A percentile compares a stretch with the other conserved stretches of the same genome.
These are phyloP conservation scores for Tenualosa thibaudeaui DNA, from an alignment of 2,797 vertebrate species.

Conservation along the genomic window DNA sequence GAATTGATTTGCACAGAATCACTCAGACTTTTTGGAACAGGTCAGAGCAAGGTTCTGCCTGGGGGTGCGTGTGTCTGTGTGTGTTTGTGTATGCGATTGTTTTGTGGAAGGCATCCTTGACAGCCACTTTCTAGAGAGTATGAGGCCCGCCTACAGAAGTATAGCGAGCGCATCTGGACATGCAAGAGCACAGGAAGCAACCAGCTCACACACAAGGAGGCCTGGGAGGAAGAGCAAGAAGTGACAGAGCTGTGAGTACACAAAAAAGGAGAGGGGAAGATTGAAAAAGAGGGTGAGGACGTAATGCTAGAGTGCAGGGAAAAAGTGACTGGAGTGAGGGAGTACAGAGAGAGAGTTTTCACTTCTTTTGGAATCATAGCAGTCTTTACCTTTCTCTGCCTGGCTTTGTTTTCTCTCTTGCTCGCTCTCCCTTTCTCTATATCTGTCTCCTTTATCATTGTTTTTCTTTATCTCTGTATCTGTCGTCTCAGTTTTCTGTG, in stretches of 20 bases:
- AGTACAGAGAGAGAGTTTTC: background rate
- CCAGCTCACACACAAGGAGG: conserved; percentile 96
- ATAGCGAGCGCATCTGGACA: conserved; percentile 92
- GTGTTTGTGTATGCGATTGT: background rate
- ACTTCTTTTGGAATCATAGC: background rate
- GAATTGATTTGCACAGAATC: background rate
- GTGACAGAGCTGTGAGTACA: conserved; percentile 95
- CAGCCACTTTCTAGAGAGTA: conserved; percentile 82
- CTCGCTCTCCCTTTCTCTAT: background rate
- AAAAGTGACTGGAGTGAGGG: background rate
- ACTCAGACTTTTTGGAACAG: background rate
- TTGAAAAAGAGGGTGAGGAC: no score
- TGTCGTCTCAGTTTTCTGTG: background rate
- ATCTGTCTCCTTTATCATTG: background rate
- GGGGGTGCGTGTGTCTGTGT: background rate
- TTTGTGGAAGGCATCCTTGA: conserved; percentile 72
- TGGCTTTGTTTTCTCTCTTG: background rate
- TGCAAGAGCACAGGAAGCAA: conserved; percentile 98
- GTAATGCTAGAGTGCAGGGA: background rate
- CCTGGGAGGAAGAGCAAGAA: conserved; percentile 99
- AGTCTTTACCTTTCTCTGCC: background rate
- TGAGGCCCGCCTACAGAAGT: conserved; percentile 86
- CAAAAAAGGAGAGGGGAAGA: background rate
- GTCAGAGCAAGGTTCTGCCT: background rate
- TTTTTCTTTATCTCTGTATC: background rate